Evolutionary conservation across 2,113 vertebrate genomes (phyloP), one percentile per base, ranked within the genome.

Genomic region (Acinonyx jubatus): DNA sequence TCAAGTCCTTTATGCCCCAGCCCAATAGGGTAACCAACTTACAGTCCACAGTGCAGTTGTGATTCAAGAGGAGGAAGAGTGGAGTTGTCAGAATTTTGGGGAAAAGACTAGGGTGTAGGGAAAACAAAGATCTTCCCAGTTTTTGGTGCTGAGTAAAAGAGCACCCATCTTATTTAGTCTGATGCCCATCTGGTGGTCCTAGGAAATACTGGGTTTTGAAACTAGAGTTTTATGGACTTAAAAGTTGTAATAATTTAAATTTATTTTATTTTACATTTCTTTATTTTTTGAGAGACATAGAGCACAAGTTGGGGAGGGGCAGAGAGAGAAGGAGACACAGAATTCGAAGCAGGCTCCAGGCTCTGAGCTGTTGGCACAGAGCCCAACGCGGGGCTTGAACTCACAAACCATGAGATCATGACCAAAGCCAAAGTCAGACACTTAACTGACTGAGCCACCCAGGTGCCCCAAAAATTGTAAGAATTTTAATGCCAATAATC

Each of bases 121-220:
- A 78, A 74, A 80, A 61, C 68, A 94, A 90, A 63, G 0, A 65
- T 65, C 38, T 65, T 50, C 9, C 31, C 16, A 41, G 55, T 36
- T 71, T 74, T 8, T 19, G 41, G 9, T 31, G 23, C 23, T 80
- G 7, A 63, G 61, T 25, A 6, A 52, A 55, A 74, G 19, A 61
- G 8, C 15, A 23, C 13, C 33, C 18, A 7, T 31, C n/a, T 66
- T 61, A 78, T 63, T 91, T 84, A 84, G 14, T 82, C 68, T 88
- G 57, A 16, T 63, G 84, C 81, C 89, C 93, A 95, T 48, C 93
- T 95, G n/a, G 79, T 93, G 91, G 88, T 90, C 3, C 8, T 38
- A 21, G 48, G 29, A 31, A 94, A 63, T 11, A 66, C 15, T 63
- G n/a, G 27, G 13, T 52, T 87, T 92, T 82, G 48, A 89, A 89